Percentiles rank a stretch among this genome's conserved stretches.
Evolutionary conservation across 1,140 invertebrate species (phyloP).

Genomic region (Scylla paramamosain): DNA sequence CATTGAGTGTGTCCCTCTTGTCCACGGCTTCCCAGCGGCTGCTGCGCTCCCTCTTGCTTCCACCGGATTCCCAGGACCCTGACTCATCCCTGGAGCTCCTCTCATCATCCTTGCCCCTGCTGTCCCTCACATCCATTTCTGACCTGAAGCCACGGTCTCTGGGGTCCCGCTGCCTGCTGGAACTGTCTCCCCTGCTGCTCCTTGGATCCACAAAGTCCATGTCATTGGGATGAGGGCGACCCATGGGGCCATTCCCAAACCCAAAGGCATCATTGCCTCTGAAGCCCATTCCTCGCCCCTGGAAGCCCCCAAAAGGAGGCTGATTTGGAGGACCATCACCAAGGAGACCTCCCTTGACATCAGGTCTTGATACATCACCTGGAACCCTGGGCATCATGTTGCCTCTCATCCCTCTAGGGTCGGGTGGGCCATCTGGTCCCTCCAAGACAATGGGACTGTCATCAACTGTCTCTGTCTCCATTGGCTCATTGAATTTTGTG

Average conservation of each 20-base stretch:
- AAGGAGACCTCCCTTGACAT: constrained; percentile 44
- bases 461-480: constrained; percentile 49
- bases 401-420: constrained; percentile 28
- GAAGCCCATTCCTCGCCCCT: constrained; percentile 28
- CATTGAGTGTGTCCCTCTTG: background rate
- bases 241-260: background rate
- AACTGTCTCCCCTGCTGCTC: background rate
- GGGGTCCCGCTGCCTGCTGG: background rate
- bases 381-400: constrained; percentile 2
- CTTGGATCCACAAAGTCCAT: constrained; percentile 34
- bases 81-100: constrained; percentile 25
- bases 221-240: constrained; percentile 4
- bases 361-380: background rate
- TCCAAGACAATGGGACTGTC: constrained; percentile 38
- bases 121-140: background rate
- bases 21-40: constrained; percentile 50
- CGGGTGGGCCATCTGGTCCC: background rate
- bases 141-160: constrained; percentile 28
- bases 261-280: constrained; percentile 43
- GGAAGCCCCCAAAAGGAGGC: constrained; percentile 26
- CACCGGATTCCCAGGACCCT: background rate
- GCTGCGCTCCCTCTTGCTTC: constrained; percentile 55
- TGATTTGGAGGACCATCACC: constrained; percentile 54
- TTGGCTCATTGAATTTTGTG: constrained; percentile 49
- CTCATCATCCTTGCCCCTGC: constrained; percentile 44